phyloP scores from a whole-genome alignment of 2,888 invertebrate genomes.

The Perizoma flavofasciatum region DNA sequence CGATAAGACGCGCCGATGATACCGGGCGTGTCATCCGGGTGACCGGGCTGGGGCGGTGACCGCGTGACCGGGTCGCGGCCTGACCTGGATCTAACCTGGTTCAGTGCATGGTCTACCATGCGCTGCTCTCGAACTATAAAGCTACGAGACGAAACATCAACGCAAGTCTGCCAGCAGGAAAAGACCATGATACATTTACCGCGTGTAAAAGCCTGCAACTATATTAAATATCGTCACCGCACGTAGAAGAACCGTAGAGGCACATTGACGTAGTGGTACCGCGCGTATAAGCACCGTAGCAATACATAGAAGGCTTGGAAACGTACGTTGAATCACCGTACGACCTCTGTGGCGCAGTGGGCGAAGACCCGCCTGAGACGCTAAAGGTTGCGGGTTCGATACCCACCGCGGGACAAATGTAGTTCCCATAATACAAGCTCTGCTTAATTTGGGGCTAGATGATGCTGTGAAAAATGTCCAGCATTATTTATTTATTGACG shows the following conservation, averaged over 20 bases:
- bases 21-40: slow-evolving; percentile 49
- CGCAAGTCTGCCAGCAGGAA: too few species aligned
- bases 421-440: too few species aligned
- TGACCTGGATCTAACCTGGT: slow-evolving; percentile 57
- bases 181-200: too few species aligned
- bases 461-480: too few species aligned
- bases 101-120: slow-evolving; percentile 19
- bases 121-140: background rate
- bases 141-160: background rate
- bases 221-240: slow-evolving; percentile 2
- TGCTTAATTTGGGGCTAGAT: too few species aligned
- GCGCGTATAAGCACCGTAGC: background rate
- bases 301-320: background rate
- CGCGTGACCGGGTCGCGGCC: slow-evolving; percentile 70
- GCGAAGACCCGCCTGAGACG: too few species aligned
- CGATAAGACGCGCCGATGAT: slow-evolving; percentile 38
- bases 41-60: slow-evolving; percentile 59
- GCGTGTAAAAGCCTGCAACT: background rate
- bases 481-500: too few species aligned
- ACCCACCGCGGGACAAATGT: too few species aligned
- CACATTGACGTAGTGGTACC: background rate
- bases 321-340: background rate
- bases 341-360: too few species aligned
- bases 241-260: background rate
- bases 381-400: too few species aligned